phyloP scores from a whole-genome alignment of 2,113 vertebrate genomes.

The Electrona antarctica region DNA sequence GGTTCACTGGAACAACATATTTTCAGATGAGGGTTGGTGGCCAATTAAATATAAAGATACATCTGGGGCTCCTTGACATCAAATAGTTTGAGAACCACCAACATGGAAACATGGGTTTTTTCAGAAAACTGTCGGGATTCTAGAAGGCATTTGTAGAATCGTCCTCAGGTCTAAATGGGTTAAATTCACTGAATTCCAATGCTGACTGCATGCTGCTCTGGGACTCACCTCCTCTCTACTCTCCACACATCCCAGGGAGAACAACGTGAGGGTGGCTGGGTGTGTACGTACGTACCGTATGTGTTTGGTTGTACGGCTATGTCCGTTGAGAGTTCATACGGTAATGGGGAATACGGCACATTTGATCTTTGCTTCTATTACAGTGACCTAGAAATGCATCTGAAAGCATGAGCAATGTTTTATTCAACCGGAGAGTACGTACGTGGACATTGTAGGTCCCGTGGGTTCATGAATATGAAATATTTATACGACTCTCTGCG shows the following conservation, averaged over 20 bases:
- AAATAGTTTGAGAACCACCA: too few relatives aligned
- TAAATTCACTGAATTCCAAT: conserved; percentile 18
- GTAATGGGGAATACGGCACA: background rate
- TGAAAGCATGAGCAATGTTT: conserved; percentile 32
- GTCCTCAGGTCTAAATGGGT: too few relatives aligned
- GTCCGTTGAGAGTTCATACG: background rate
- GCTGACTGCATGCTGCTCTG: conserved; percentile 29
- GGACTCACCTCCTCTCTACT: conserved; percentile 9
- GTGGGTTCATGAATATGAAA: background rate
- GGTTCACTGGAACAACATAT: too few relatives aligned
- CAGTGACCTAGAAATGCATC: conserved; percentile 47
- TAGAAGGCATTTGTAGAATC: too few relatives aligned
- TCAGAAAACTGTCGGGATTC: too few relatives aligned
- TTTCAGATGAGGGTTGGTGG: too few relatives aligned
- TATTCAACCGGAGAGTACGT: conserved; percentile 20
- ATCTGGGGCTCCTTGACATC: too few relatives aligned
- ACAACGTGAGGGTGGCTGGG: background rate
- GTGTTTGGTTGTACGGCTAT: background rate
- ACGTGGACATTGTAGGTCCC: conserved; percentile 1
- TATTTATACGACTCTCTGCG: conserved; percentile 7
- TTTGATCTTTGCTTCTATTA: conserved; percentile 24
- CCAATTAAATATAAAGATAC: too few relatives aligned
- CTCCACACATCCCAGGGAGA: conserved; percentile 40
- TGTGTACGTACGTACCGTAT: background rate
- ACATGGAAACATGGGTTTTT: too few relatives aligned